Base-by-base conservation (phyloP, 1,140 invertebrate genomes). In the Eufriesea mexicana region DNA sequence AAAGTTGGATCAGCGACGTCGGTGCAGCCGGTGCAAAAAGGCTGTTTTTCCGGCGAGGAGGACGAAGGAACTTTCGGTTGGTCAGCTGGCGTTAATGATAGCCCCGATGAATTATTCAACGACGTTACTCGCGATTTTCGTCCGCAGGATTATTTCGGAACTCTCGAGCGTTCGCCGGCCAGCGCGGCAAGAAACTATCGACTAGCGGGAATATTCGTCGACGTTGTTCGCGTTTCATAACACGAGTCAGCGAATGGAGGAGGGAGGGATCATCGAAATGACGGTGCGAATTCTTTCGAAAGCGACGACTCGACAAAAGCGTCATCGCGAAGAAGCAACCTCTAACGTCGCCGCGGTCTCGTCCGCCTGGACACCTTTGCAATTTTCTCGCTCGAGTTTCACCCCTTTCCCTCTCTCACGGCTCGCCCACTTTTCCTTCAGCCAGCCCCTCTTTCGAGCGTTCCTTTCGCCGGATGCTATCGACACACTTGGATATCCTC, bases 61-160 rank as follows among this genome's bases (percentile, higher is more conserved):
- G 8, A 20, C 51, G 42, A n/a, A 16, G 28, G 57, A 83, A 70
- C 23, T 70, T 62, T 25, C 12, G 51, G 16, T 20, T 23, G 73
- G 73, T 74, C 79, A 80, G 71, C 47, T 66, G 79, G 73, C 62
- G 28, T 77, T 77, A 77, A 77, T 82, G 73, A 82, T 76, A 81
- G 42, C 5, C 14, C 5, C 2, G 66, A 68, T 70, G 80, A 83
- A 83, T 83, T 28, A 83, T 77, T 77, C 74, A 67, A 9, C 25
- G 47, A 7, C 28, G 54, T 67, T 55, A 16, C 2, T 35, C 25
- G 51, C 25, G 49, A 54, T 71, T 71, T 20, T 74, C n/a, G 0
- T 5, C 12, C 5, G 2, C 20, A 20, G 12, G 42, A 45, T 55
- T 7, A 28, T 42, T 10, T n/a, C 45, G 12, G 7, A 4, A 1